Evolutionary conservation across 2,888 invertebrate species (phyloP).

Genomic region (Prenolepis imparis): DNA sequence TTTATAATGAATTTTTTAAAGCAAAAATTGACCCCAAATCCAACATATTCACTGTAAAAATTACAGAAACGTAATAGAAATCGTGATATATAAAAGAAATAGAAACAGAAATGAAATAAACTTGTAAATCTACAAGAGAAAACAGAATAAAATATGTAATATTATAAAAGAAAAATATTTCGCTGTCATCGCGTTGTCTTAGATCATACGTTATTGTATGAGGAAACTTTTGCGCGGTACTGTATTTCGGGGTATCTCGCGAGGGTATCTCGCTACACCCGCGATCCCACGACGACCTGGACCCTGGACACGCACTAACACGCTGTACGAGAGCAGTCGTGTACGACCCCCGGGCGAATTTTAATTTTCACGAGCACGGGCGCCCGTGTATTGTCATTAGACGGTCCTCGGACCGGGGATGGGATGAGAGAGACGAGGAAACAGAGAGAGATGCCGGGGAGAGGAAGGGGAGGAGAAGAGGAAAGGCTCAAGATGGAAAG

Average conservation of each 20-base stretch:
- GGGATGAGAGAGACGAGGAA: conserved; percentile 65
- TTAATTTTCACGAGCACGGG: conserved; percentile 78
- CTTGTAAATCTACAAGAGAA: too few relatives aligned
- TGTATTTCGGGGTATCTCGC: conserved; percentile 20
- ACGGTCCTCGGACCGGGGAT: conserved; percentile 69
- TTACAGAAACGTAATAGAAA: background rate
- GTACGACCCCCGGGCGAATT: conserved; percentile 75
- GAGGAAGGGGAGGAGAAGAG: conserved; percentile 33
- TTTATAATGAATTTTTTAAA: background rate
- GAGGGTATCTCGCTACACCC: conserved; percentile 39
- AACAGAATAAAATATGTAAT: background rate
- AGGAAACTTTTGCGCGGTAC: background rate
- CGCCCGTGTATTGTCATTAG: conserved; percentile 80
- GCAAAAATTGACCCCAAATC: background rate
- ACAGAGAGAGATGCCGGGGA: conserved; percentile 22
- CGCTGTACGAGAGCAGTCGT: conserved; percentile 45
- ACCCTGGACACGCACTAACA: conserved; percentile 21
- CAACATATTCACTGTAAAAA: background rate
- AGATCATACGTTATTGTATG: background rate
- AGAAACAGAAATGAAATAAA: background rate
- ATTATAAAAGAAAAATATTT: background rate
- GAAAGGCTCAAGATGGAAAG: conserved; percentile 34
- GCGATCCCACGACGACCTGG: conserved; percentile 43
- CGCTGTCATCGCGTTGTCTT: background rate
- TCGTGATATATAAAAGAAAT: background rate